Evolutionary conservation across 2,888 invertebrate species (phyloP).

Genomic region (Hydropsyche betteni): DNA sequence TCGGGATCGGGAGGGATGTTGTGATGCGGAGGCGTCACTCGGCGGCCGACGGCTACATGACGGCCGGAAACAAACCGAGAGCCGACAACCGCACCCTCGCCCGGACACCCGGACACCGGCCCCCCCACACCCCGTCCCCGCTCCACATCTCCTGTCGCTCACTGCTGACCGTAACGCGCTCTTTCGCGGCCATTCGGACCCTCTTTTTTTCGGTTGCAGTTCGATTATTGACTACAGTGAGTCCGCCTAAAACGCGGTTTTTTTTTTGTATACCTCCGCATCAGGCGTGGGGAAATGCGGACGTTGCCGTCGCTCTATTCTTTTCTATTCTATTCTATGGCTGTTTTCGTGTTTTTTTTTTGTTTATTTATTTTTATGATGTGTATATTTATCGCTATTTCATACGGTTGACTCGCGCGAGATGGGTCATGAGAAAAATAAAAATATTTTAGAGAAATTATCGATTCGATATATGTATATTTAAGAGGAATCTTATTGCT

Average conservation of each 20-base stretch:
- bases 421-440: too few relatives aligned
- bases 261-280: slow-evolving; percentile 45
- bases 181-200: not conserved
- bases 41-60: not conserved
- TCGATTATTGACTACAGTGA: too few relatives aligned
- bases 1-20: too few relatives aligned
- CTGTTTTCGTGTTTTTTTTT: slow-evolving; percentile 13
- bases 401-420: too few relatives aligned
- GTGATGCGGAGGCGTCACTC: not conserved
- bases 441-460: too few relatives aligned
- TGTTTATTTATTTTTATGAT: slow-evolving; percentile 9
- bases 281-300: slow-evolving; percentile 48
- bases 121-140: too few relatives aligned
- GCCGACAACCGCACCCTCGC: too few relatives aligned
- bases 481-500: too few relatives aligned
- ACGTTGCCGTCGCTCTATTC: not conserved
- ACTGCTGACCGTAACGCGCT: not conserved
- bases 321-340: not conserved
- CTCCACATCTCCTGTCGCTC: not conserved
- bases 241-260: too few relatives aligned
- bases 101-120: too few relatives aligned
- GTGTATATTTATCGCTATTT: not conserved
- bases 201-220: too few relatives aligned
- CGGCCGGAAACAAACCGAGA: not conserved
- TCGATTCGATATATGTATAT: too few relatives aligned